A percentile compares a stretch with the other conserved stretches of the same genome.
Conservation (phyloP, 2,113 vertebrate species). For the Cololabis saira region DNA sequence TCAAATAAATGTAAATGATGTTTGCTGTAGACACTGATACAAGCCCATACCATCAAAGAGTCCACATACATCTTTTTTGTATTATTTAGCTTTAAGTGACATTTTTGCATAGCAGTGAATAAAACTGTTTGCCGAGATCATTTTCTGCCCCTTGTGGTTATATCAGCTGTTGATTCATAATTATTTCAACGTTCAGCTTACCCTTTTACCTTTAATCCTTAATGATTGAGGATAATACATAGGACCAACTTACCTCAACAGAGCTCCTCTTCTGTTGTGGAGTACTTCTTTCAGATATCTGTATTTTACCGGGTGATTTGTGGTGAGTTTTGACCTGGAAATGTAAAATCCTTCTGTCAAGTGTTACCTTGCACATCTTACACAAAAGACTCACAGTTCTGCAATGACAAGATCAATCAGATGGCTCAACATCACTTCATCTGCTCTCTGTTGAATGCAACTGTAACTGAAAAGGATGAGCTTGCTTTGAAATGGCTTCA, state of each 20-base stretch:
- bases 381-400: conserved; percentile 7
- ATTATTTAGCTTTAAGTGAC: no score
- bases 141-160: no score
- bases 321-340: neutral
- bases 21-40: no score
- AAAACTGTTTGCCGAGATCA: no score
- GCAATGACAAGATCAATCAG: neutral
- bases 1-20: no score
- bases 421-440: neutral
- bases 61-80: no score
- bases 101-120: no score
- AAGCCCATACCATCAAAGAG: no score
- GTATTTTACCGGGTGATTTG: neutral
- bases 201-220: no score
- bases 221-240: neutral
- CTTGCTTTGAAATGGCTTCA: neutral
- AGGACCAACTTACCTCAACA: conserved; percentile 44
- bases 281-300: conserved; percentile 4
- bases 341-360: conserved; percentile 3
- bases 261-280: conserved; percentile 12
- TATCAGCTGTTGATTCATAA: no score
- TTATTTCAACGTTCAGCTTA: no score
- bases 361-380: conserved; percentile 34
- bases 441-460: neutral
- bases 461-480: neutral